These are phyloP conservation scores for Platycnemis pennipes DNA, from an alignment of 2,888 invertebrate genomes.

Conservation along the genomic window DNA sequence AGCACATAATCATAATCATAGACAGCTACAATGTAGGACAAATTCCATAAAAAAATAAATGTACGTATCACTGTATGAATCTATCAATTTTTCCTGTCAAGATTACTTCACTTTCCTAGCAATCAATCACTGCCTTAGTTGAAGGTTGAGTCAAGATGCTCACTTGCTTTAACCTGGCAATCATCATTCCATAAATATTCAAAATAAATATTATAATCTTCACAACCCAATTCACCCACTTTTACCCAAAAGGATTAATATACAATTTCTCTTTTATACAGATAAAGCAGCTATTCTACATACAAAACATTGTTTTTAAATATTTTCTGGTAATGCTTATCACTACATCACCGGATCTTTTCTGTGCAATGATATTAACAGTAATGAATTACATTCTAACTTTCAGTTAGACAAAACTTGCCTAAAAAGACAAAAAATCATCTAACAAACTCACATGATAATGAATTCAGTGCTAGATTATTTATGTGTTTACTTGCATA, in stretches of 20 bases:
- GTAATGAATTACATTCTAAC: slow-evolving; percentile 43
- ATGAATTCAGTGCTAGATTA: slow-evolving; percentile 55
- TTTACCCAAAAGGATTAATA: slow-evolving; percentile 58
- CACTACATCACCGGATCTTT: slow-evolving; percentile 49
- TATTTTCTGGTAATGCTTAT: slow-evolving; percentile 60
- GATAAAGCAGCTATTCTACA: slow-evolving; percentile 57
- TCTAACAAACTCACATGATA: slow-evolving; percentile 52
- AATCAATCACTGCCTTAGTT: slow-evolving; percentile 36
- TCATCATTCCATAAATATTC: slow-evolving; percentile 61
- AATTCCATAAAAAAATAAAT: slow-evolving; percentile 65
- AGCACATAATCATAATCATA: slow-evolving; percentile 1
- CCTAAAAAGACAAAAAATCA: slow-evolving; percentile 58
- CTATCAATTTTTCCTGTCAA: slow-evolving; percentile 19
- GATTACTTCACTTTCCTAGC: slow-evolving; percentile 25
- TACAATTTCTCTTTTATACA: slow-evolving; percentile 45
- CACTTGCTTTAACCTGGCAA: slow-evolving; percentile 12
- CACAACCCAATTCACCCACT: slow-evolving; percentile 53
- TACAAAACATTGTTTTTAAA: slow-evolving; percentile 61
- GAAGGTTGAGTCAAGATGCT: slow-evolving; percentile 12
- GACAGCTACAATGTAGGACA: slow-evolving; percentile 38
- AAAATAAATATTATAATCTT: slow-evolving; percentile 58
- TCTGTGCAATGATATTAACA: slow-evolving; percentile 43
- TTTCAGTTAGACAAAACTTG: slow-evolving; percentile 45
- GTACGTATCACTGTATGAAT: slow-evolving; percentile 30
- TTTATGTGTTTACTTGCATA: slow-evolving; percentile 41